phyloP scores from a whole-genome alignment of 2,888 invertebrate genomes.

The Brachypterus glaber region DNA sequence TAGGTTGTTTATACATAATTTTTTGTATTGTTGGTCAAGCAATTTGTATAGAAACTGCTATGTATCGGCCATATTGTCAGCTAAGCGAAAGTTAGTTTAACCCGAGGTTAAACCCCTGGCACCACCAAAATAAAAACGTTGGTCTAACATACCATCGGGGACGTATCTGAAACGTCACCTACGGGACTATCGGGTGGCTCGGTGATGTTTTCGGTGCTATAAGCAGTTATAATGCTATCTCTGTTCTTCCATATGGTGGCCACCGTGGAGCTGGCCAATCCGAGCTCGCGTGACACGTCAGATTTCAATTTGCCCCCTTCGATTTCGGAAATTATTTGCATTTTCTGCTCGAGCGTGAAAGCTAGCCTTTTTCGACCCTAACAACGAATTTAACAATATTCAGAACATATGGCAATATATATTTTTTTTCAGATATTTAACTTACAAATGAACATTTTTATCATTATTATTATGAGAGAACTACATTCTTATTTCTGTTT shows the following conservation, averaged over 20 bases:
- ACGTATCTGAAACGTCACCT: conserved; percentile 24
- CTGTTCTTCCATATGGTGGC: conserved; percentile 51
- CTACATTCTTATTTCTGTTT: too few relatives aligned
- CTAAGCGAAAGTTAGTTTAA: too few relatives aligned
- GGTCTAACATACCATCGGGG: conserved; percentile 19
- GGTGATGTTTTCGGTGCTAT: conserved; percentile 28
- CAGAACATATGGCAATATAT: too few relatives aligned
- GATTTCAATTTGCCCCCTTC: conserved; percentile 50
- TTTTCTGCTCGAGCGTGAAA: conserved; percentile 52
- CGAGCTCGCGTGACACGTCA: conserved; percentile 47
- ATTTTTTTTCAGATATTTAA: too few relatives aligned
- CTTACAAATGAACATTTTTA: background rate
- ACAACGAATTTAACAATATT: conserved; percentile 14
- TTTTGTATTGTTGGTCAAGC: too few relatives aligned
- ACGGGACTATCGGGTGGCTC: conserved; percentile 14
- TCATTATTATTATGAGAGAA: too few relatives aligned
- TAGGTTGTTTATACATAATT: too few relatives aligned
- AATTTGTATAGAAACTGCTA: too few relatives aligned
- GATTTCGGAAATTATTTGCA: conserved; percentile 51
- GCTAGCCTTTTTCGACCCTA: conserved; percentile 52
- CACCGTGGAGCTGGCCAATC: conserved; percentile 48
- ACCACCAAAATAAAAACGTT: too few relatives aligned
- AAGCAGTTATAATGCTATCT: conserved; percentile 41
- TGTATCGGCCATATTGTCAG: too few relatives aligned
- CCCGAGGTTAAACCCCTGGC: too few relatives aligned